A percentile compares a stretch with the other conserved stretches of the same genome.
These are phyloP conservation scores for Antheraea assamensis DNA, from an alignment of 2,888 invertebrate species.

Conservation along the genomic window DNA sequence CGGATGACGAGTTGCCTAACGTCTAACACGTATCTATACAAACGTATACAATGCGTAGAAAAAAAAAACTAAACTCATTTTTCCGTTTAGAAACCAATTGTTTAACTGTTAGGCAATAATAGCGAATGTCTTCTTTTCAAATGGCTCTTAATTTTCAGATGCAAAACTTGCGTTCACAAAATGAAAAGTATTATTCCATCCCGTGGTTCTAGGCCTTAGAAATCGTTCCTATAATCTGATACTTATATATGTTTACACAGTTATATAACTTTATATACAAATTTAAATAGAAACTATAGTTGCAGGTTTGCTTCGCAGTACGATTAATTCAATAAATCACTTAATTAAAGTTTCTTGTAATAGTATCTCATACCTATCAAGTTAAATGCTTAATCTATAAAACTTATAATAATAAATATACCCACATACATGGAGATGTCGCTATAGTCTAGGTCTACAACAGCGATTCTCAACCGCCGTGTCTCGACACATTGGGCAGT, in stretches of 20 bases:
- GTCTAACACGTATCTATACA: conserved; percentile 44
- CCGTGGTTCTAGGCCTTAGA: not conserved
- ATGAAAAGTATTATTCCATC: not conserved
- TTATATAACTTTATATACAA: not conserved
- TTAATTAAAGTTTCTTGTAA: not conserved
- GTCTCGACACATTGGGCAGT: no score
- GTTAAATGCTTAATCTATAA: not conserved
- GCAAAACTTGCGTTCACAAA: not conserved
- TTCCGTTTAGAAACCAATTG: conserved; percentile 72
- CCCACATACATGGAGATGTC: not conserved
- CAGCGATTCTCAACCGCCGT: no score
- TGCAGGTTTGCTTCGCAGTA: no score
- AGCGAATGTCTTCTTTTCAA: conserved; percentile 44
- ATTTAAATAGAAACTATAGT: not conserved
- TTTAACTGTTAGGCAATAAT: conserved; percentile 63
- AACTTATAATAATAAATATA: not conserved
- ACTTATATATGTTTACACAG: not conserved
- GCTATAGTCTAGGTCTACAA: not conserved
- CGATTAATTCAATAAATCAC: no score
- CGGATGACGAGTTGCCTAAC: conserved; percentile 68
- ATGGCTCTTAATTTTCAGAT: conserved; percentile 22
- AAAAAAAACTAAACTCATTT: conserved; percentile 52
- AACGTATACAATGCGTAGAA: conserved; percentile 36
- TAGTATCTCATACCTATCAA: not conserved
- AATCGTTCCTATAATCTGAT: not conserved